Evolutionary conservation across 2,113 vertebrate species (phyloP).

Genomic region (Cacatua alba): DNA sequence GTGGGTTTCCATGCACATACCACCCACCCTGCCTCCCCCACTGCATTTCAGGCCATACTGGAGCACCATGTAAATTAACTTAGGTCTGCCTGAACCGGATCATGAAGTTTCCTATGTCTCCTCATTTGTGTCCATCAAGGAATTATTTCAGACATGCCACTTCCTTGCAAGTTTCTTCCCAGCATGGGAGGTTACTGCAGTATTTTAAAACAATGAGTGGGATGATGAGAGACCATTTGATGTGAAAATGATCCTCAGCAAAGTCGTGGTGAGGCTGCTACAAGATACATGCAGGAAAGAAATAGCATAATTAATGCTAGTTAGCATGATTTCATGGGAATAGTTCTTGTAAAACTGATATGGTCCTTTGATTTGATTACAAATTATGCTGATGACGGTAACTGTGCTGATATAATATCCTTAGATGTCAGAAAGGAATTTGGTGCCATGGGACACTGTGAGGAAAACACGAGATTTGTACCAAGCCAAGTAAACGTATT

Average conservation of each 20-base stretch:
- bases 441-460: neutral
- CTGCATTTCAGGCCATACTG: neutral
- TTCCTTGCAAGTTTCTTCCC: neutral
- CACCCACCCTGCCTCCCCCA: neutral
- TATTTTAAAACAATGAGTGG: neutral
- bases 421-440: conserved; percentile 37
- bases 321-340: conserved; percentile 61
- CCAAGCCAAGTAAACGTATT: neutral
- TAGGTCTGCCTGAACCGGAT: neutral
- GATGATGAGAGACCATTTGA: conserved; percentile 9
- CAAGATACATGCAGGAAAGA: conserved; percentile 40
- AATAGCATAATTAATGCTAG: conserved; percentile 52
- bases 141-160: neutral
- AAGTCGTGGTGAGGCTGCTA: conserved; percentile 44
- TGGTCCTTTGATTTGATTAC: conserved; percentile 57
- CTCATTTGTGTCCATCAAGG: neutral
- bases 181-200: neutral
- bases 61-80: neutral
- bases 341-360: conserved; percentile 34
- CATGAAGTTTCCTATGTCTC: neutral
- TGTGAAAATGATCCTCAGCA: conserved; percentile 11
- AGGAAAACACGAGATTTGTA: neutral
- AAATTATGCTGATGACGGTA: conserved; percentile 54
- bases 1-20: accelerated
- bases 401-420: conserved; percentile 34